Evolutionary conservation across 2,113 vertebrate genomes (phyloP), one percentile per base, ranked within the genome.

Genomic region (Callospermophilus lateralis): DNA sequence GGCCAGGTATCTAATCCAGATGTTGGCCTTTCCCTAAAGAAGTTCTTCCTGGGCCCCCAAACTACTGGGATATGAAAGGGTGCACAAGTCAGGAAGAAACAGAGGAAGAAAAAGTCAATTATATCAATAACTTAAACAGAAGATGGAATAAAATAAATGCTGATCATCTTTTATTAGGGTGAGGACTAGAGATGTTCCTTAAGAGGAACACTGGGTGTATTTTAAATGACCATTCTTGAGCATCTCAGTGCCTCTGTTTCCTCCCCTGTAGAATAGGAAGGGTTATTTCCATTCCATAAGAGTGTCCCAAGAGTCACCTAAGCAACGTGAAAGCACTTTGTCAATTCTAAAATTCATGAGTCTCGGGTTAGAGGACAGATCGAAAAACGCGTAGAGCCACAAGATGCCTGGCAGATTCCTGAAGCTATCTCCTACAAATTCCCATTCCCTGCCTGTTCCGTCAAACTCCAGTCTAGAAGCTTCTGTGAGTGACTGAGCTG

Each of bases 41-140:
- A 90, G 51, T 17, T 80, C 42, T 32, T 30, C 30, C n/a, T 17
- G 4, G 51, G 11, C 5, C 48, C 65, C 74, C n/a, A 68, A 80
- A 81, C 4, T 39, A 78, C 34, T 93, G 3, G 78, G 84, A 78
- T 63, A 34, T 84, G 22, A 20, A 39, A 63, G 42, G 20, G 83
- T 89, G 88, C 89, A 84, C 53, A 84, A 48, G 32, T 84, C 45
- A 67, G 84, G 55, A 94, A 89, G 3, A n/a, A 37, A 58, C 19
- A 58, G 65, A 7, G 24, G 30, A 73, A 39, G 58, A 70, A 63
- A 12, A 78, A 45, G 16, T 6, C 45, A 63, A 70, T 53, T 58
- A 58, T 26, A 80, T 26, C 76, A 81, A 88, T 45, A 77, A 77
- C 84, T 87, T 58, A 76, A 90, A 74, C 45, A 51, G 34, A 48